Base-by-base conservation (phyloP, 2,888 invertebrate genomes). In the Dasysyrphus albostriatus region DNA sequence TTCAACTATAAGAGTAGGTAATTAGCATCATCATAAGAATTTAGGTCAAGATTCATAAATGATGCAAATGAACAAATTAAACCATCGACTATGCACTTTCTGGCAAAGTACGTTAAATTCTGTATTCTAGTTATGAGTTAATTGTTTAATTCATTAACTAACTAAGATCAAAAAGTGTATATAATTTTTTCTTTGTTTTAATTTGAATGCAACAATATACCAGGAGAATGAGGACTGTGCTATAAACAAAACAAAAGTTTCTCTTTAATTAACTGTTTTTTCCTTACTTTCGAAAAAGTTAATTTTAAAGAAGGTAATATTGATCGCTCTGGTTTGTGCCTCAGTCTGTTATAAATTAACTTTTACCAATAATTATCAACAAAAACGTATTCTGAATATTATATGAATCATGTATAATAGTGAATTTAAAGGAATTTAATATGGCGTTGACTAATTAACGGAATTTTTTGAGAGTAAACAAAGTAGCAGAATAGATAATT, bases 21-120 rank as follows among this genome's bases (percentile, higher is more conserved):
- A 65, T 65, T 65, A 65, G 34, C 65, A 65, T 65, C 65, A 65
- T 65, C 24, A 24, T 29, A 47, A 12, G 12, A 47, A 67, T 67
- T 67, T 67, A 49, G 67, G 67, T 67, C 67, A 67, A 19, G 67
- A 34, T 37, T 16, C 58, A n/a, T 16, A 29, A 47, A 3, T 51
- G 1, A 56, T 32, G 44, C 5, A 67, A 47, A 37, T 19, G 37
- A 49, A 49, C 65, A 65, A 65, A 61, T 61, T 24, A 65, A 65
- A 65, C 8, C 47, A 32, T 47, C 47, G 16, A 4, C 10, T 32
- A n/a, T 65, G 34, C 32, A 65, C 32, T 65, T 47, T 65, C 47
- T 65, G 47, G 12, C 6, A 32, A 32, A 32, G 47, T 65, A 19
- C 5, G 10, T n/a, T 32, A 10, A 16, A 47, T 44, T 65, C 16